A percentile compares a stretch with the other conserved stretches of the same genome.
Conservation (phyloP, 1,140 invertebrate species). For the Drosophila tropicalis region DNA sequence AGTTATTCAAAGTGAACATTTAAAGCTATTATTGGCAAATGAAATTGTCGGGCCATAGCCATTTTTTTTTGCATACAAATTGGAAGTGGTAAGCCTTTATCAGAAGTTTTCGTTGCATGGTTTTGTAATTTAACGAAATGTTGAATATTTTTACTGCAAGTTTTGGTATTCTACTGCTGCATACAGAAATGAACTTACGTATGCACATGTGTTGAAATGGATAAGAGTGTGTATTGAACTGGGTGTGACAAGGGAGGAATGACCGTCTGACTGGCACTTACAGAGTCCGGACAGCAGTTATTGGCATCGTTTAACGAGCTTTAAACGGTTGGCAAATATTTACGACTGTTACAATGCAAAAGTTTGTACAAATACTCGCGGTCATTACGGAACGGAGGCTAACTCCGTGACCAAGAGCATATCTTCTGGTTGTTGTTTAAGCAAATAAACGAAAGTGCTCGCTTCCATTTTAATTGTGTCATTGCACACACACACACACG, state of each 20-base stretch:
- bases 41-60: neutral
- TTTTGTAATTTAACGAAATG: neutral
- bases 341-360: constrained; percentile 59
- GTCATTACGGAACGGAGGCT: neutral
- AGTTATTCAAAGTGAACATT: neutral
- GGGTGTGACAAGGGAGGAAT: constrained; percentile 11
- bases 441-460: constrained; percentile 43
- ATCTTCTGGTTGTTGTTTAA: constrained; percentile 54
- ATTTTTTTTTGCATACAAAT: neutral
- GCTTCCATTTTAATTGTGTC: constrained; percentile 47
- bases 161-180: neutral
- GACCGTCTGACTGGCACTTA: constrained; percentile 20
- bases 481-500: constrained; percentile 9
- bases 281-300: constrained; percentile 39
- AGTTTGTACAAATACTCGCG: constrained; percentile 34
- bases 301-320: constrained; percentile 61
- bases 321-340: constrained; percentile 66
- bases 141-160: constrained; percentile 9
- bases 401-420: constrained; percentile 51
- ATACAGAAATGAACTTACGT: neutral
- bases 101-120: neutral
- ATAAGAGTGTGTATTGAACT: neutral
- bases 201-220: neutral
- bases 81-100: neutral
- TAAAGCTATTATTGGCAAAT: neutral